Evolutionary conservation across 2,888 invertebrate genomes (phyloP).

Genomic region (Drosophila pullipes): DNA sequence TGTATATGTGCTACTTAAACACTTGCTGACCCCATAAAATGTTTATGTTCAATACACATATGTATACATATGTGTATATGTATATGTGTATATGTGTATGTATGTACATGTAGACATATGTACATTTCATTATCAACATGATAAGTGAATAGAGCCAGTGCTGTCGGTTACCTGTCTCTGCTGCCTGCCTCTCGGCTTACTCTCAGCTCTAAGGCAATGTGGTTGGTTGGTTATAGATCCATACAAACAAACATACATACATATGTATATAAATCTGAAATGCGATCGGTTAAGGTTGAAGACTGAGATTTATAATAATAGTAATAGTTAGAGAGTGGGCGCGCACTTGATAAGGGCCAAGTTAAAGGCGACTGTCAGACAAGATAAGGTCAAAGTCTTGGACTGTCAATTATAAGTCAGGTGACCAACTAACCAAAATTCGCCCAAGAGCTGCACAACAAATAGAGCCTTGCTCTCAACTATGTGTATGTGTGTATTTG

Average conservation of each 20-base stretch:
- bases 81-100: not conserved
- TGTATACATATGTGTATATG: too few relatives aligned
- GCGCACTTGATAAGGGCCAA: constrained; percentile 10
- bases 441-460: not conserved
- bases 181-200: not conserved
- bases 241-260: not conserved
- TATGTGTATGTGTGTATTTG: constrained; percentile 4
- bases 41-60: not conserved
- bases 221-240: not conserved
- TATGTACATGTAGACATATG: not conserved
- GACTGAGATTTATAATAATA: not conserved
- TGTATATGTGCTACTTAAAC: constrained; percentile 5
- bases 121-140: constrained; percentile 2
- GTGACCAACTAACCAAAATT: constrained; percentile 26
- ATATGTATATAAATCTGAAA: not conserved
- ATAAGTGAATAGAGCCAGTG: constrained; percentile 7
- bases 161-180: constrained; percentile 5
- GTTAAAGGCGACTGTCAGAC: not conserved
- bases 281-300: not conserved
- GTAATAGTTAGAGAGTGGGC: not conserved
- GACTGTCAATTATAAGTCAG: constrained; percentile 30
- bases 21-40: constrained; percentile 23
- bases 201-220: not conserved
- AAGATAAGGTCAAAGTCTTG: constrained; percentile 31
- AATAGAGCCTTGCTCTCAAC: not conserved